Base-by-base conservation (phyloP, 2,888 invertebrate genomes). In the Spodoptera picta region DNA sequence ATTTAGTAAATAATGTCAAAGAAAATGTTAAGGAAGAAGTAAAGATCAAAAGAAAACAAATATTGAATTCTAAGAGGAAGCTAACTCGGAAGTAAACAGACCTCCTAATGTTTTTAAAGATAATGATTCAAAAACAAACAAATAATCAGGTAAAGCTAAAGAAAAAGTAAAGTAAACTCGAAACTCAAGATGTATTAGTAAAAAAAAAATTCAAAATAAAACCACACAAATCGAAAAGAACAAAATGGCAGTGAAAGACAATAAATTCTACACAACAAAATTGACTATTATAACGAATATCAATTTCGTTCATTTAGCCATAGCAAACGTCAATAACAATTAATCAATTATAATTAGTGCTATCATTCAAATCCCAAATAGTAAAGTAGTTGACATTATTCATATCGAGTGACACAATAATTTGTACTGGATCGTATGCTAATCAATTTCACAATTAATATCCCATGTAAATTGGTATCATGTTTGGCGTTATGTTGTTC, bases 381-480 rank as follows among this genome's bases (percentile, higher is more conserved):
- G 23, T n/a, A n/a, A n/a, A n/a, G n/a, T 47, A 19, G 27, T 50
- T 50, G 14, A 43, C 7, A 55, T 36, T 52, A 74, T 61, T 50
- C 27, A 47, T 47, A 53, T 31, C 10, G 27, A 60, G 43, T 63
- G 12, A 47, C 44, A 49, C 45, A 27, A 14, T 56, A 57, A 61
- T 57, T 42, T 46, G 66, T 52, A 54, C 45, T 5, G 57, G 23
- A 57, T 51, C 2, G 23, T 51, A 48, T 54, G 53, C 49, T 72
- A 65, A 59, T 76, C 31, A 60, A 53, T 45, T 57, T 58, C 14
- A 4, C 41, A n/a, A 58, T 64, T 60, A 60, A 76, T 72, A n/a
- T 51, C 36, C 23, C 41, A 68, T 61, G 56, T 59, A 55, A 76
- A 65, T 73, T 60, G 12, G 41, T 57, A 41, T 60, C 48, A 54